Conservation (phyloP, 92 coral and sea anemone species). For the Umimayanthus chanpuru region DNA sequence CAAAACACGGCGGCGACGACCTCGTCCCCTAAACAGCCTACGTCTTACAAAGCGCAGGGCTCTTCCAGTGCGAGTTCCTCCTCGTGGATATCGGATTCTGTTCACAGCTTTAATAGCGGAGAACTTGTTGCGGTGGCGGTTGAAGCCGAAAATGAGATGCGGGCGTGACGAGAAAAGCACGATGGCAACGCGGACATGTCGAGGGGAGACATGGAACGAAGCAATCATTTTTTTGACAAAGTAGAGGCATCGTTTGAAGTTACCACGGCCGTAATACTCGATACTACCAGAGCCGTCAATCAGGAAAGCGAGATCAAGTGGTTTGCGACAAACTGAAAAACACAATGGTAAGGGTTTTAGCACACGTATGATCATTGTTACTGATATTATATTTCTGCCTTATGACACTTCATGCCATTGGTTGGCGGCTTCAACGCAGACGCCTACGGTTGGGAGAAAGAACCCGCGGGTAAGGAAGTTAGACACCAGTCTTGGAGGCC, state of each 20-base stretch:
- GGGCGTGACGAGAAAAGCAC: slow-evolving; percentile 61
- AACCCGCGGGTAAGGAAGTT: no score
- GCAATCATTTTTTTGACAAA: slow-evolving; percentile 66
- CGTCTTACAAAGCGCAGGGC: slow-evolving; percentile 57
- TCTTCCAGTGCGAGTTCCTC: slow-evolving; percentile 83
- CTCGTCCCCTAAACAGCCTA: slow-evolving; percentile 41
- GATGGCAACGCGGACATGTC: slow-evolving; percentile 59
- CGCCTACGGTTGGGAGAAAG: no score
- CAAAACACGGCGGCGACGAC: slow-evolving; percentile 62
- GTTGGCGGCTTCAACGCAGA: no score
- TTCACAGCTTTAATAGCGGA: slow-evolving; percentile 57
- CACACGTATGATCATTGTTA: background rate
- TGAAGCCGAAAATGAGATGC: slow-evolving; percentile 65
- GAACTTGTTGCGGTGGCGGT: slow-evolving; percentile 39
- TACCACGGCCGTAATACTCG: slow-evolving; percentile 59
- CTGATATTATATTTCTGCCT: background rate
- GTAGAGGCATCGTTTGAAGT: slow-evolving; percentile 73
- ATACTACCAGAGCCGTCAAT: slow-evolving; percentile 84
- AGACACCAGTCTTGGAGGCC: no score
- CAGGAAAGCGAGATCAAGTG: slow-evolving; percentile 66
- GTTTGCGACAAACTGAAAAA: slow-evolving; percentile 51
- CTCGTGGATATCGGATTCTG: slow-evolving; percentile 77
- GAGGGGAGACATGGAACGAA: slow-evolving; percentile 53
- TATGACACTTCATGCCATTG: no score
- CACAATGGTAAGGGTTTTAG: background rate